Conservation (phyloP, 2,888 invertebrate genomes). For the Caenorhabditis doughertyi region DNA sequence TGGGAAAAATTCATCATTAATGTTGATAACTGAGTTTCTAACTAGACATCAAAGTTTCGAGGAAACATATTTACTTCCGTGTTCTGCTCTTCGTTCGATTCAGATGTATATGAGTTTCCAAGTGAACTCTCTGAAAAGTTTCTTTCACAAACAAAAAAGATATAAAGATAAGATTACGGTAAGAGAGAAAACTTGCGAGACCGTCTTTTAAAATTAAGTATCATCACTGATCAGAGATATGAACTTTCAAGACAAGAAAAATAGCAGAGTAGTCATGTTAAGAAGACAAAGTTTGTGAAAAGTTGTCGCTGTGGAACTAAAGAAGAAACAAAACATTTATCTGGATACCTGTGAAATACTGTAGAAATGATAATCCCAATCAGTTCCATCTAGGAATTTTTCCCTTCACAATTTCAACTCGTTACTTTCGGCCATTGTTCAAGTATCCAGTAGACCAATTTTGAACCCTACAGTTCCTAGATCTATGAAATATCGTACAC, state of each 20-base stretch:
- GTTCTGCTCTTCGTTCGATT: not conserved
- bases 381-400: no score
- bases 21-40: slow-evolving; percentile 25
- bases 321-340: no score
- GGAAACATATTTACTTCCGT: slow-evolving; percentile 28
- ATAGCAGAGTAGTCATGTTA: not conserved
- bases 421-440: no score
- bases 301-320: no score
- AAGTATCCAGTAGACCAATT: no score
- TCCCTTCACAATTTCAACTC: no score
- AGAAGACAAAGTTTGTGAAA: not conserved
- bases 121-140: slow-evolving; percentile 1
- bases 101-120: no score
- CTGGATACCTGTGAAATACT: no score
- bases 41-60: slow-evolving; percentile 6
- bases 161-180: slow-evolving; percentile 12
- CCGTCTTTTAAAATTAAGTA: not conserved
- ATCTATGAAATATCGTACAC: not conserved
- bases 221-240: slow-evolving; percentile 10
- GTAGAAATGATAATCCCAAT: no score
- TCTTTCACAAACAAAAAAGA: not conserved
- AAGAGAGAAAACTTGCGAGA: not conserved
- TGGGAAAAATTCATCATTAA: slow-evolving; percentile 22
- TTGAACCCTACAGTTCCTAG: not conserved
- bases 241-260: not conserved